phyloP scores from a whole-genome alignment of 1,140 invertebrate species.

The Chymomyza costata region DNA sequence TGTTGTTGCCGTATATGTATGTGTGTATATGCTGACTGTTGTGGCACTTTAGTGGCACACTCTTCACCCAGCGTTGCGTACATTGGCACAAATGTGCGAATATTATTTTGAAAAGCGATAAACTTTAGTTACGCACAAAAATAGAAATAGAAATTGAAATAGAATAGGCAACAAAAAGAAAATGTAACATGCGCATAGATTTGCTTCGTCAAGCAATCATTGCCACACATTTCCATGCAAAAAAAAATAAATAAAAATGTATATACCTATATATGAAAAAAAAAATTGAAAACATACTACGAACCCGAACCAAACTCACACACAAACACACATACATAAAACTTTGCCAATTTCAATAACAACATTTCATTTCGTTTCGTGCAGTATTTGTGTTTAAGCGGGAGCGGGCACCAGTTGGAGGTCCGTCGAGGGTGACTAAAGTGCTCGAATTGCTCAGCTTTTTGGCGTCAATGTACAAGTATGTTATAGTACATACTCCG shows the following conservation, averaged over 20 bases:
- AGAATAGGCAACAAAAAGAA: slow-evolving; percentile 16
- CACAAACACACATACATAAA: slow-evolving; percentile 49
- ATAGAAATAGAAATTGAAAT: slow-evolving; percentile 10
- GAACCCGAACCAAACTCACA: no score
- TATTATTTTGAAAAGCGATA: slow-evolving; percentile 31
- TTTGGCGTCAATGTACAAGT: no score
- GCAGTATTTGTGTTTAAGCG: slow-evolving; percentile 14
- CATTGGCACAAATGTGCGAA: slow-evolving; percentile 66
- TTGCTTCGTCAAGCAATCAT: slow-evolving; percentile 13
- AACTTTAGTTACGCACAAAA: no score
- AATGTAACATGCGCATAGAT: slow-evolving; percentile 25
- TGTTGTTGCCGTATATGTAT: slow-evolving; percentile 60
- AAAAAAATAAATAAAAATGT: slow-evolving; percentile 10
- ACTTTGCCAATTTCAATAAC: slow-evolving; percentile 72
- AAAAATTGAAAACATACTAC: no score
- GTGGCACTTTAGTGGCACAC: slow-evolving; percentile 65
- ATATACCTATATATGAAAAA: no score
- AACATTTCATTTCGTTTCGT: slow-evolving; percentile 61
- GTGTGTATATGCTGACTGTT: no score
- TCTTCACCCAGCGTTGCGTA: slow-evolving; percentile 35
- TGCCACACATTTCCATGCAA: slow-evolving; percentile 64
- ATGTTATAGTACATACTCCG: no score
- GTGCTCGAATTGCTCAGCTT: no score
- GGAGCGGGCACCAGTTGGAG: slow-evolving; percentile 48
- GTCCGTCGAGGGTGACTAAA: no score